Evolutionary conservation across 1,140 invertebrate species (phyloP).

Genomic region (Adelges cooleyi): DNA sequence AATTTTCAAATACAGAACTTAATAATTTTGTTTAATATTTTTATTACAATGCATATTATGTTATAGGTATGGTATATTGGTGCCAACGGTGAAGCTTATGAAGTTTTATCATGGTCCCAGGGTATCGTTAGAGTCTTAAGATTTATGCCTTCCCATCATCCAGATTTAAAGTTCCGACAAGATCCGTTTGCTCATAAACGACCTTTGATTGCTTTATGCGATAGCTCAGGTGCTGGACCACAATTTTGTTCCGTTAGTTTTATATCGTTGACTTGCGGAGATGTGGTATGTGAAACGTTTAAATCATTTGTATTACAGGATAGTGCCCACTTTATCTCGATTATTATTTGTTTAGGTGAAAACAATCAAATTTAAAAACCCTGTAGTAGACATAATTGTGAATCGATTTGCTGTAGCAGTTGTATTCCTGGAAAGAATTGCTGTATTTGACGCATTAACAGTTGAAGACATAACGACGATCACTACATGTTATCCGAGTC

Average conservation of each 20-base stretch:
- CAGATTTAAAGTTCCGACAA: slow-evolving; percentile 37
- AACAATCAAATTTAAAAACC: slow-evolving; percentile 84
- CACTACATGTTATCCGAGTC: slow-evolving; percentile 79
- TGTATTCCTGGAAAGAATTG: slow-evolving; percentile 77
- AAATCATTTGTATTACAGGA: not conserved
- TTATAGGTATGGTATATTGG: slow-evolving; percentile 59
- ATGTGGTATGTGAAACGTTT: slow-evolving; percentile 52
- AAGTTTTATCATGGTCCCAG: slow-evolving; percentile 81
- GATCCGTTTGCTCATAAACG: slow-evolving; percentile 63
- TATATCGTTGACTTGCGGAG: slow-evolving; percentile 76
- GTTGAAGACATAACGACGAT: slow-evolving; percentile 76
- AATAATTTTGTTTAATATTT: no score
- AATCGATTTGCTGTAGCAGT: slow-evolving; percentile 73
- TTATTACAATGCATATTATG: no score
- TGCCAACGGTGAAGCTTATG: slow-evolving; percentile 77
- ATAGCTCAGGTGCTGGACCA: slow-evolving; percentile 63
- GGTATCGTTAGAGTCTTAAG: slow-evolving; percentile 69
- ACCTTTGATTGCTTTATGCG: slow-evolving; percentile 78
- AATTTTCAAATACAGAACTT: no score
- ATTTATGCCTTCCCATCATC: slow-evolving; percentile 66
- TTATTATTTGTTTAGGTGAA: slow-evolving; percentile 47
- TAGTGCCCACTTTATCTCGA: no score
- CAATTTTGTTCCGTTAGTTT: slow-evolving; percentile 81
- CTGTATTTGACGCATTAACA: slow-evolving; percentile 78
- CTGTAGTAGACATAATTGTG: slow-evolving; percentile 72